Base-by-base conservation (phyloP, 2,888 invertebrate species). In the Agrochola lota region DNA sequence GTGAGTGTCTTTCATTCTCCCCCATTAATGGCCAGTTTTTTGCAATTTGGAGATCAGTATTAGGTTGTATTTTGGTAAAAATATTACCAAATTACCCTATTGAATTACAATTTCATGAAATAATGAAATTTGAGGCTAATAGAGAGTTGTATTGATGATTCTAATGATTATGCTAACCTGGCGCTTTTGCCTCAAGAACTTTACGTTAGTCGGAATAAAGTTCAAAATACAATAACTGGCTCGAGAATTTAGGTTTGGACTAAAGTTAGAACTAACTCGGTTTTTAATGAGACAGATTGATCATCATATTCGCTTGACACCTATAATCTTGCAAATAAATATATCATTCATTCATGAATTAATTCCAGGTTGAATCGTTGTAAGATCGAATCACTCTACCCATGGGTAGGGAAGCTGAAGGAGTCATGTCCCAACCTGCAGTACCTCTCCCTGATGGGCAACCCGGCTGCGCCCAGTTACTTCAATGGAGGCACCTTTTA, bases 391-490 rank as follows among this genome's bases (percentile, higher is more conserved):
- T 96, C 96, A 20, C 92, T 99, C 7, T 97, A 97, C 93, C 98
- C 98, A 23, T 98, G 98, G 97, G 97, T 98, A 73, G 97, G 97
- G 83, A 97, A 97, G 89, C 95, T 98, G 80, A 97, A 97, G 85
- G 96, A 97, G 66, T 97, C 98, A 2, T 98, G 98, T 86, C 98
- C 99, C 0, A 97, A 97, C 88, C 94, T 99, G 46, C 97, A 97
- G 89, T 98, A 98, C 91, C 94, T 99, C 0, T 98, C 98, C 26
- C 96, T 98, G 78, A 98, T 99, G 98, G 98, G 98, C 35, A 99
- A 99, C 94, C 97, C 97, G 0, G 98, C 98, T 0, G 98, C 98
- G 0, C 98, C 98, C 0, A 98, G 98, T 85, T 98, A 98, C 90
- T 97, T 98, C 76, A 98, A 98, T 86, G 98, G 98, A n/a, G 98